These are phyloP conservation scores for Corvus hawaiiensis DNA, from an alignment of 2,113 vertebrate genomes.

Conservation along the genomic window DNA sequence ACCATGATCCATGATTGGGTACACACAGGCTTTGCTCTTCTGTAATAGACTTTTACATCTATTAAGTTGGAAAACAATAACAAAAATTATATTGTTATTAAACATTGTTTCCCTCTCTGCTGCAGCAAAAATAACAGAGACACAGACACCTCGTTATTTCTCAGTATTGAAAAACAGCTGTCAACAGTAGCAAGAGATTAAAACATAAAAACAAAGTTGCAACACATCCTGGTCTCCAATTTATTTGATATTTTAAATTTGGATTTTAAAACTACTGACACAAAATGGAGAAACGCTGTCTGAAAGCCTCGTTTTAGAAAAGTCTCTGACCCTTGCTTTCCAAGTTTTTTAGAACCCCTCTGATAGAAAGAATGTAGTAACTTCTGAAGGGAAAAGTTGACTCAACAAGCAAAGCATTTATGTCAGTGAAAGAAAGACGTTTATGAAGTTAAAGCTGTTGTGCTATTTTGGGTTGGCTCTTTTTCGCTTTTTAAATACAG, in stretches of 20 bases:
- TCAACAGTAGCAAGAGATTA: neutral
- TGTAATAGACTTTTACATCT: neutral
- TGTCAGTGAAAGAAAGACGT: neutral
- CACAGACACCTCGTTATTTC: neutral
- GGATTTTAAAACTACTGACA: neutral
- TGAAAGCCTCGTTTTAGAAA: neutral
- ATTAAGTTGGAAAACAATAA: neutral
- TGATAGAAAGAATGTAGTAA: neutral
- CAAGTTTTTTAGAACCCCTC: neutral
- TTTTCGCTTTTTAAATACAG: neutral
- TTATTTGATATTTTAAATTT: neutral
- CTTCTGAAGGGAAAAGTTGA: neutral
- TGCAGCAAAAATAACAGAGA: neutral
- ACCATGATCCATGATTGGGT: rapidly evolving
- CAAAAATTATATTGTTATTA: neutral
- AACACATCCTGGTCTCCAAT: neutral
- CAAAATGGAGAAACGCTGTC: neutral
- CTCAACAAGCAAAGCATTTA: neutral
- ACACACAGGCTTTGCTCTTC: neutral
- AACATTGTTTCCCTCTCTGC: neutral
- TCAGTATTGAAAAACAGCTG: neutral
- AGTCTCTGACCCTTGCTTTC: neutral
- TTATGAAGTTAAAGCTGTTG: neutral
- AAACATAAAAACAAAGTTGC: neutral
- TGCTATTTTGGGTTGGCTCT: neutral